Base-by-base conservation (phyloP, 1,140 invertebrate species). In the Campoletis sonorensis region DNA sequence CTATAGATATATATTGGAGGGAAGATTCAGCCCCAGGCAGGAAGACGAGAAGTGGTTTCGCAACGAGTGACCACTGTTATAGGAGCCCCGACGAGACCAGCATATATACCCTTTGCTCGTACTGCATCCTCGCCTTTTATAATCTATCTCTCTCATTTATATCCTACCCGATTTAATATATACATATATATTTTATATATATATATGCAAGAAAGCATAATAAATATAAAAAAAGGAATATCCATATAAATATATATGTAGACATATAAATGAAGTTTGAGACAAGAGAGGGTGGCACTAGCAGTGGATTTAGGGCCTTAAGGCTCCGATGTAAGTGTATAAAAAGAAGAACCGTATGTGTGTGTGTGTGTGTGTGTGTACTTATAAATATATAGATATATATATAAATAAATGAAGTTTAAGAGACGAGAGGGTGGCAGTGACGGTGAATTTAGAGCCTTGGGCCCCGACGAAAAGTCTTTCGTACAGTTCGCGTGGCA, bases 11-110 rank as follows among this genome's bases (percentile, higher is more conserved):
- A 33, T 33, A 33, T 33, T 33, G 3, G 30, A 7, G 30, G 27
- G 27, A 78, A 72, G 45, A 81, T 78, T 54, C 77, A 86, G 86
- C 84, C 85, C 84, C 84, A 84, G 89, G 88, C 87, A 87, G 86
- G 84, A 84, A 88, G 86, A 89, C 87, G 85, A 87, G 88, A 88
- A 87, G 88, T 88, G 88, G 89, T 86, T 87, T 84, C 83, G 84
- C 84, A 86, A 88, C 84, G 83, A 87, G 80, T 85, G 85, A 87
- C 85, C 86, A 87, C 84, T 83, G 84, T 84, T 84, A 80, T 85
- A 72, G 84, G 79, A 85, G 84, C 82, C 54, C 82, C 37, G 61
- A 18, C 61, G 49, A 58, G 54, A 75, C 45, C 72, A 27, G 49
- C 54, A 54, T 58, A 58, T 58, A 23, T 23, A 54, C 54, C 49